Evolutionary conservation across 23 tunicate genomes (phyloP).

Genomic region (Styela plicata): DNA sequence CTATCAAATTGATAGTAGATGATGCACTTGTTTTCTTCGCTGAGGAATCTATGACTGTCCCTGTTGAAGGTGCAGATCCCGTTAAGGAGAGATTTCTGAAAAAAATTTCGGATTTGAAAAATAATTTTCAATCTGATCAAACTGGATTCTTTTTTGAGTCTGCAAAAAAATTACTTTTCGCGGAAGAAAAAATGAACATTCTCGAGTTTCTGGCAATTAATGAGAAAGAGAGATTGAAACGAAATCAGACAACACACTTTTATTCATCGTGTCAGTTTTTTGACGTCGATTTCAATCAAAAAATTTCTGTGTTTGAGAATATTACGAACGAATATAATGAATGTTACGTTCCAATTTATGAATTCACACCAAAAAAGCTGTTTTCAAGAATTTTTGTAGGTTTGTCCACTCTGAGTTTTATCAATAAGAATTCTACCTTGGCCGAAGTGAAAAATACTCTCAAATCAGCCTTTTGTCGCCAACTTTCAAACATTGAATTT

Average conservation of each 20-base stretch:
- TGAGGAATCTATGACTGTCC: background rate
- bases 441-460: background rate
- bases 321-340: background rate
- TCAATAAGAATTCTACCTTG: background rate
- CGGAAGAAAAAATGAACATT: background rate
- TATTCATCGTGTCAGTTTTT: slow-evolving; percentile 17
- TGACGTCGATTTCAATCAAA: background rate
- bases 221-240: slow-evolving; percentile 11
- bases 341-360: background rate
- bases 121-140: background rate
- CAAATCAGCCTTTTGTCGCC: background rate
- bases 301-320: slow-evolving; percentile 1
- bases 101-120: background rate
- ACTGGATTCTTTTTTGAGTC: background rate
- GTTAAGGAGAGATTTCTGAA: background rate
- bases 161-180: background rate
- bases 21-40: background rate
- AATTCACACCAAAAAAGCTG: background rate
- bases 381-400: background rate
- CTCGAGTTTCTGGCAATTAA: background rate
- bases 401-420: background rate
- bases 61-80: background rate
- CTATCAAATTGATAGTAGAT: background rate
- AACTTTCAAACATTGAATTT: background rate
- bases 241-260: background rate